Evolutionary conservation across 2,113 vertebrate species (phyloP), one percentile per base, ranked within the genome.

Genomic region (Austrofundulus limnaeus): DNA sequence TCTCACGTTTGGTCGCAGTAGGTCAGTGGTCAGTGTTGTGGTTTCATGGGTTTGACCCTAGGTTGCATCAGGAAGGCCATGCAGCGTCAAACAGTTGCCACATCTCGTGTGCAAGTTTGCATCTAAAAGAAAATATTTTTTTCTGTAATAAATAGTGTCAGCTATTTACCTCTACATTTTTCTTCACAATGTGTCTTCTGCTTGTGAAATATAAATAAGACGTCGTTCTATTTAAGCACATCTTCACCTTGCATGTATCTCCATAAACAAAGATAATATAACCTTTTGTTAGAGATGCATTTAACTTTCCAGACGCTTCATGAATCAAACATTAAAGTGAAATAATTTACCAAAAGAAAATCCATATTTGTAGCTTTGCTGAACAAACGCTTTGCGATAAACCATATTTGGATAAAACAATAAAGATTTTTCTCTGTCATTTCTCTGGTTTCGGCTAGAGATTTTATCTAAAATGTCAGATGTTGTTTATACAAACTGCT

Each of bases 401-500:
- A 56, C 34, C 41, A 0, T 34, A 3, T 37, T 45, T 66, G 34
- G 58, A 73, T 62, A 34, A 72, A 61, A 46, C 34, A 48, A 37
- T 56, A 17, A 58, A 55, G 15, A 10, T 20, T 1, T 21, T 53
- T 6, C 25, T 21, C 25, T 24, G 25, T 54, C 56, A 54, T 48
- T 43, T 15, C 17, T 14, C 13, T 16, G 59, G 31, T 54, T 48
- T 53, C 54, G 57, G 50, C 66, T 43, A 38, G 23, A 57, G 53
- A 75, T 57, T n/a, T 1, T 17, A 34, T 41, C 66, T 55, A 52
- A 38, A 58, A 77, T 59, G 46, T 71, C 68, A 73, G 59, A 65
- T 71, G 58, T 61, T 81, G 65, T 81, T 80, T 70, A 71, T 42
- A 54, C 49, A 42, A 53, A 52, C 25, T 28, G 34, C n/a, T 41